phyloP scores from a whole-genome alignment of 2,797 vertebrate genomes.

The Macrochelys suwanniensis region DNA sequence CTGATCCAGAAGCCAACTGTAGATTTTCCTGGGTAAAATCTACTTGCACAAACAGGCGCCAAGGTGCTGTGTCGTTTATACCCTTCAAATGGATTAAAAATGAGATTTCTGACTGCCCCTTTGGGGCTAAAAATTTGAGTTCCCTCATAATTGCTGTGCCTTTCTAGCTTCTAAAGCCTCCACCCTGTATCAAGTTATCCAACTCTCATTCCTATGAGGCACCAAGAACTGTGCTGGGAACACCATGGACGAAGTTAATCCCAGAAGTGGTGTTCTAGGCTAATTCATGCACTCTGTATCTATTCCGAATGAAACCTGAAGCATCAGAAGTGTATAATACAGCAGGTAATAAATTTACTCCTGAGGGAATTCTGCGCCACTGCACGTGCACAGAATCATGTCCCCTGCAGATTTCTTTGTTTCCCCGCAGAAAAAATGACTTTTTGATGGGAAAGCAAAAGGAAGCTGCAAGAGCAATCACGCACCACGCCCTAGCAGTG shows the following conservation, averaged over 20 bases:
- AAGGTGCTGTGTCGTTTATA: not conserved
- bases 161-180: not conserved
- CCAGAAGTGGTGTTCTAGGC: fast-evolving
- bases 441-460: too few relatives aligned
- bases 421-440: too few relatives aligned
- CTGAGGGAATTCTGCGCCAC: too few relatives aligned
- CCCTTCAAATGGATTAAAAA: constrained; percentile 23
- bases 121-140: constrained; percentile 10
- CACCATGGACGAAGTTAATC: not conserved
- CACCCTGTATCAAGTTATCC: not conserved
- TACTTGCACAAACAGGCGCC: not conserved
- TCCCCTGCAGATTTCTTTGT: too few relatives aligned
- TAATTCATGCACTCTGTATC: not conserved
- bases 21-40: not conserved
- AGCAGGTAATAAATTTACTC: not conserved
- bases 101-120: constrained; percentile 37
- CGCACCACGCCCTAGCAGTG: too few relatives aligned
- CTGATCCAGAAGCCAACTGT: not conserved
- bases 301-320: not conserved
- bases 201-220: not conserved
- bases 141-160: not conserved
- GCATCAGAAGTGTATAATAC: not conserved
- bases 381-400: too few relatives aligned
- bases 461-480: too few relatives aligned
- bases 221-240: not conserved